Conservation (phyloP, 2,888 invertebrate species). For the Leptopilina myrica region DNA sequence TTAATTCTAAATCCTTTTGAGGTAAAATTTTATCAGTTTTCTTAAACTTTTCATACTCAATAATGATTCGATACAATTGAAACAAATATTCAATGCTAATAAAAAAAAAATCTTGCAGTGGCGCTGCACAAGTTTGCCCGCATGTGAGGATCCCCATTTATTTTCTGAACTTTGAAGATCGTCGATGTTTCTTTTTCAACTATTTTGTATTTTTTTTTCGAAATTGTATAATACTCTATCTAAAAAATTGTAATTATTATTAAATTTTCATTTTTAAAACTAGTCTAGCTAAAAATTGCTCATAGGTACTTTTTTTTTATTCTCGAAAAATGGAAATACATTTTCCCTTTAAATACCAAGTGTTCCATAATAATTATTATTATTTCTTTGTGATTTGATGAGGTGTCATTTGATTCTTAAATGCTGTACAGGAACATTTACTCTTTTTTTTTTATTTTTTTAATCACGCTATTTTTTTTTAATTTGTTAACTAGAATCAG, state of each 20-base stretch:
- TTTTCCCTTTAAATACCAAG: conserved; percentile 71
- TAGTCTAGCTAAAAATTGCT: conserved; percentile 21
- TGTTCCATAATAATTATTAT: conserved; percentile 41
- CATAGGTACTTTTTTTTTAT: background rate
- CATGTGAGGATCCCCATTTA: too few species aligned
- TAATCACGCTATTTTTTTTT: conserved; percentile 49
- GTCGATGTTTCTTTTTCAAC: background rate
- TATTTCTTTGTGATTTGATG: conserved; percentile 56
- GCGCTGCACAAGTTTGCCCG: too few species aligned
- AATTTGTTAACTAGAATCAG: conserved; percentile 63
- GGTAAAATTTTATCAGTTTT: too few species aligned
- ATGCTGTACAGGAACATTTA: conserved; percentile 76
- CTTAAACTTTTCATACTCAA: too few species aligned
- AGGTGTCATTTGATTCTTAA: conserved; percentile 74
- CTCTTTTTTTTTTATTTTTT: conserved; percentile 67
- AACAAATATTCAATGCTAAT: too few species aligned
- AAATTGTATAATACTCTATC: too few species aligned
- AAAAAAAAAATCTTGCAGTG: too few species aligned
- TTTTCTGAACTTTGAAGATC: conserved; percentile 25
- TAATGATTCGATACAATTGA: too few species aligned
- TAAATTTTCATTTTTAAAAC: conserved; percentile 8
- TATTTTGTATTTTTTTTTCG: too few species aligned
- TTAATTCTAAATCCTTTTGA: too few species aligned
- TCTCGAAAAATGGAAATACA: conserved; percentile 1
- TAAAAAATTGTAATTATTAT: conserved; percentile 7